Evolutionary conservation across 2,113 vertebrate genomes (phyloP).

Genomic region (Leptobrachium leishanense): DNA sequence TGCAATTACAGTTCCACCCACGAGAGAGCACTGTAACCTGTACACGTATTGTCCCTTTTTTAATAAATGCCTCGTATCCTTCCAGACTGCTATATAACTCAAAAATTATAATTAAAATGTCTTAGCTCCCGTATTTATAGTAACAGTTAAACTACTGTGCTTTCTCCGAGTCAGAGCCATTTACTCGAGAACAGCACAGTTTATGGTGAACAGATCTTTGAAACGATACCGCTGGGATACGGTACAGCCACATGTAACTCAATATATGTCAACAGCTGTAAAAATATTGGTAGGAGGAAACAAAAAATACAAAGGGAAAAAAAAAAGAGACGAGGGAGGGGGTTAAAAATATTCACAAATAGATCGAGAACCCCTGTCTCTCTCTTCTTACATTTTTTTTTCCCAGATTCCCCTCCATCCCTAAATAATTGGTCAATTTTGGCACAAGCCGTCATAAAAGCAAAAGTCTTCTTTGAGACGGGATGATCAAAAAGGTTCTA

Average conservation of each 20-base stretch:
- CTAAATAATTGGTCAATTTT: constrained; percentile 76
- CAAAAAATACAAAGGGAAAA: constrained; percentile 24
- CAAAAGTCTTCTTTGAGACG: constrained; percentile 75
- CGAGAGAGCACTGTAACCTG: constrained; percentile 72
- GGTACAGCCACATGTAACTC: constrained; percentile 83
- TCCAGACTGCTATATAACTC: constrained; percentile 74
- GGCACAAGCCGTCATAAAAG: constrained; percentile 73
- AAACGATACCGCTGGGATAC: constrained; percentile 76
- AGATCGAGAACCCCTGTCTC: constrained; percentile 70
- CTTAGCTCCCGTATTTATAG: constrained; percentile 82
- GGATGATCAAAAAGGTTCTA: constrained; percentile 83
- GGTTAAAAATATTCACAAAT: constrained; percentile 60
- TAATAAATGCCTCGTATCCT: constrained; percentile 71
- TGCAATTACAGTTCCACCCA: constrained; percentile 71
- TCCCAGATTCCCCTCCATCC: constrained; percentile 56
- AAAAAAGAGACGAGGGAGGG: neutral
- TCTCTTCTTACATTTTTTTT: constrained; percentile 66
- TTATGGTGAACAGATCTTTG: constrained; percentile 84
- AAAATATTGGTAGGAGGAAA: constrained; percentile 77
- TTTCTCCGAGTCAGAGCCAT: constrained; percentile 77
- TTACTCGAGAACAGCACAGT: constrained; percentile 79
- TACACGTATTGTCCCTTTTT: constrained; percentile 62
- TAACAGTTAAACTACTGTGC: constrained; percentile 81
- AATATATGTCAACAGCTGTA: constrained; percentile 91
- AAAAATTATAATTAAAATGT: constrained; percentile 86